Percentiles rank a stretch among this genome's conserved stretches.
Conservation (phyloP, 2,113 vertebrate genomes). For the Prolemur simus region DNA sequence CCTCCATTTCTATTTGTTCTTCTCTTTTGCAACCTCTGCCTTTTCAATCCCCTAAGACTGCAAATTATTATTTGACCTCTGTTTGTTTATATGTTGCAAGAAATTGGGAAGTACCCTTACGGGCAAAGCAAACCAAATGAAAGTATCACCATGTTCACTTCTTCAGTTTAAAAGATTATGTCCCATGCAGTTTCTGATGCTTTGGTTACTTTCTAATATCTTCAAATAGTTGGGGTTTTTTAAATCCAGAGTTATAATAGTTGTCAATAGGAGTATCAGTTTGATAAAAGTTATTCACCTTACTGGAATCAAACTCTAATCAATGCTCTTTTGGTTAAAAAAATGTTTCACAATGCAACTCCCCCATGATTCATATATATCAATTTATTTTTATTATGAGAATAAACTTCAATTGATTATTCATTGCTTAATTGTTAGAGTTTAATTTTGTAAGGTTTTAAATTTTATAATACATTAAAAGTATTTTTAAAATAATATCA, state of each 20-base stretch:
- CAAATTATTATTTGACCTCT: background rate
- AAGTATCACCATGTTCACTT: background rate
- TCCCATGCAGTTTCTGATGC: background rate
- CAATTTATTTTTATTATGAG: background rate
- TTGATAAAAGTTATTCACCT: background rate
- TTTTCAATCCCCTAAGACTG: background rate
- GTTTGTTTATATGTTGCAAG: background rate
- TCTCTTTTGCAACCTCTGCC: background rate
- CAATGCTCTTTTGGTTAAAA: background rate
- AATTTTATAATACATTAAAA: background rate
- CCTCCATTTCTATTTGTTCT: background rate
- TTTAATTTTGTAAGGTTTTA: background rate
- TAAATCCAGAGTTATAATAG: background rate
- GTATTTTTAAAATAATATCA: background rate
- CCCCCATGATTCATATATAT: background rate
- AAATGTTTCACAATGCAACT: background rate
- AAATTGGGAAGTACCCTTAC: background rate
- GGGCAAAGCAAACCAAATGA: background rate
- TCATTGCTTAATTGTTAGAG: background rate
- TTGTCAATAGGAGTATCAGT: background rate
- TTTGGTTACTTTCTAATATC: background rate
- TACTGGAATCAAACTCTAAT: background rate
- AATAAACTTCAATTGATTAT: background rate
- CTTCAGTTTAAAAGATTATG: background rate
- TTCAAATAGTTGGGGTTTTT: background rate